These are phyloP conservation scores for Dunckerocampus dactyliophorus DNA, from an alignment of 2,113 vertebrate genomes.

Conservation along the genomic window DNA sequence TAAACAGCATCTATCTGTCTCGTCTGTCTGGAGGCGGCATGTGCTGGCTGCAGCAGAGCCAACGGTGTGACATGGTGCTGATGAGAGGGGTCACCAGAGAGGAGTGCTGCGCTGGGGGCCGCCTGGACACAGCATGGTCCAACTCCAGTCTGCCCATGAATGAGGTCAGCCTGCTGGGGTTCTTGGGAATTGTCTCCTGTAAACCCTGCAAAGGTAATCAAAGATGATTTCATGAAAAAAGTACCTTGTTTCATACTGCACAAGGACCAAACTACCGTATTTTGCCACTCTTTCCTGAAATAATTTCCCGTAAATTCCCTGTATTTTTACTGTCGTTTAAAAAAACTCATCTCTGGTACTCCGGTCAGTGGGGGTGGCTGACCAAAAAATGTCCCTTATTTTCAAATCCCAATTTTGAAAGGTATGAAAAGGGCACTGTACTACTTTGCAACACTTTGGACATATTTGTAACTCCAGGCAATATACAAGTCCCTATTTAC, in stretches of 20 bases:
- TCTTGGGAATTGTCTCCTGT: constrained; percentile 89
- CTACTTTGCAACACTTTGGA: not conserved
- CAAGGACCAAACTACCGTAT: no score
- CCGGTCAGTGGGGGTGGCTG: no score
- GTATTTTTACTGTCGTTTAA: no score
- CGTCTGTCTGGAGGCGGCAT: constrained; percentile 79
- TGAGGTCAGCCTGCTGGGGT: constrained; percentile 90
- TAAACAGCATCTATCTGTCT: not conserved
- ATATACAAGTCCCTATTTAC: not conserved
- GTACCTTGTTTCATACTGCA: not conserved
- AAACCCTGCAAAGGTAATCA: constrained; percentile 92
- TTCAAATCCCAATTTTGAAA: no score
- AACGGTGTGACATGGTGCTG: constrained; percentile 88
- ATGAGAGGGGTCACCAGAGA: constrained; percentile 83
- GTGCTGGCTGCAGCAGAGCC: constrained; percentile 92
- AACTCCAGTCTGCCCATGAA: constrained; percentile 88
- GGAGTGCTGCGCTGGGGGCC: constrained; percentile 86
- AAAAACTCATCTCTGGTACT: no score
- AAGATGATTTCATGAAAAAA: constrained; percentile 12
- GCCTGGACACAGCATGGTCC: constrained; percentile 89
- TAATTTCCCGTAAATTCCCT: no score
- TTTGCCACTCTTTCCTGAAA: no score
- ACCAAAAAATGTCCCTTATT: no score
- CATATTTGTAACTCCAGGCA: not conserved
- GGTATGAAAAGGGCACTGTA: not conserved